Conservation (phyloP, 2,113 vertebrate species). For the Pampusana beccarii region DNA sequence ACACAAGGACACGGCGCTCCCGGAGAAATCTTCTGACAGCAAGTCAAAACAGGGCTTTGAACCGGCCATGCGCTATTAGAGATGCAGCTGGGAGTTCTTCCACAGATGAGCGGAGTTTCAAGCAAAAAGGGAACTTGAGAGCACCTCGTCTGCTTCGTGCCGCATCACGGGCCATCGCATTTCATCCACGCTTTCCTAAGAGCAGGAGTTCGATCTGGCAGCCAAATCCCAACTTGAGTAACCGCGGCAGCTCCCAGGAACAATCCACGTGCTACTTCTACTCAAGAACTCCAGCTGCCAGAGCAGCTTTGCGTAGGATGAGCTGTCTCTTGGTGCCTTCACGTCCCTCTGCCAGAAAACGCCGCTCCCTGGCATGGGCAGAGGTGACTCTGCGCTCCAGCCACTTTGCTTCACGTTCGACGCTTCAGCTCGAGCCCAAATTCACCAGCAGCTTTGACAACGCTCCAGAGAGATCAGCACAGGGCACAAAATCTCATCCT, state of each 20-base stretch:
- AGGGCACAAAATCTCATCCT: background rate
- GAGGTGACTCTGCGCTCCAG: background rate
- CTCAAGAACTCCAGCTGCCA: background rate
- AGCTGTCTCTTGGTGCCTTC: background rate
- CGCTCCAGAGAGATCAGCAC: background rate
- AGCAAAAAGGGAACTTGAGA: background rate
- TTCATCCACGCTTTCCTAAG: background rate
- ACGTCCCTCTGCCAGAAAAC: background rate
- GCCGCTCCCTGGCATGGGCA: background rate
- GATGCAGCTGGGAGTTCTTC: background rate
- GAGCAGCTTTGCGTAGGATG: background rate
- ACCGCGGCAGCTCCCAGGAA: background rate
- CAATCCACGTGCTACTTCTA: background rate
- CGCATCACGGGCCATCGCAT: background rate
- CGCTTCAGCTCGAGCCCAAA: background rate
- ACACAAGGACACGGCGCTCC: background rate
- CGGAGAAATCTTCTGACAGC: background rate
- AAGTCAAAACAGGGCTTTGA: background rate
- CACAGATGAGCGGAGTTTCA: background rate
- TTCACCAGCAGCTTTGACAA: background rate
- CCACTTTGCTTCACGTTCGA: background rate
- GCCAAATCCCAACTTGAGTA: background rate
- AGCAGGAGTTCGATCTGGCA: background rate
- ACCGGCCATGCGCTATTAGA: background rate
- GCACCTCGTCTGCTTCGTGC: background rate